Percentiles rank a stretch among this genome's conserved stretches.
Conservation (phyloP, 2,797 vertebrate species). For the Etheostoma perlongum region DNA sequence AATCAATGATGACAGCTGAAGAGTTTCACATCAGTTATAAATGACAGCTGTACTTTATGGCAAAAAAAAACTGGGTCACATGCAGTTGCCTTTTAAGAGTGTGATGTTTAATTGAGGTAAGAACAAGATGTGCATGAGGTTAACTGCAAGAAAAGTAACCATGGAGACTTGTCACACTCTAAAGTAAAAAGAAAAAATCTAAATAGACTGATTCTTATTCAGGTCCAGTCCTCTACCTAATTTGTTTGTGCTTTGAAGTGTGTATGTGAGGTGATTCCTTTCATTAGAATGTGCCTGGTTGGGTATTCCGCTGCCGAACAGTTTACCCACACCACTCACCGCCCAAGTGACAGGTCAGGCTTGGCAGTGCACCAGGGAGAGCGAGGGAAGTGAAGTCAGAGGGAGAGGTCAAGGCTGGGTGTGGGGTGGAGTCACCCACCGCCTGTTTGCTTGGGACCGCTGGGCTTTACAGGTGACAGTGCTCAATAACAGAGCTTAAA, state of each 20-base stretch:
- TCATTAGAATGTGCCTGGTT: constrained; percentile 51
- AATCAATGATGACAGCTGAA: constrained; percentile 26
- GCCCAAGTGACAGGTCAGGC: constrained; percentile 74
- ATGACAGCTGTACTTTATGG: constrained; percentile 37
- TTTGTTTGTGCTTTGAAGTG: constrained; percentile 62
- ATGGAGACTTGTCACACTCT: not conserved
- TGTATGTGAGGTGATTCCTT: constrained; percentile 44
- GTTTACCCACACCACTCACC: constrained; percentile 63
- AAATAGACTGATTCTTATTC: constrained; percentile 38
- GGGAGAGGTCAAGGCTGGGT: constrained; percentile 63
- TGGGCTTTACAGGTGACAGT: constrained; percentile 50
- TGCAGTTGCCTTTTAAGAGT: constrained; percentile 5
- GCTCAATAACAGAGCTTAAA: constrained; percentile 42
- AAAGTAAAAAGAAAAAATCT: not conserved
- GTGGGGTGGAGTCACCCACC: constrained; percentile 58
- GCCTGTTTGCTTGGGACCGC: constrained; percentile 48
- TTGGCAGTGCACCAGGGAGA: constrained; percentile 63
- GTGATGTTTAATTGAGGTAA: constrained; percentile 31
- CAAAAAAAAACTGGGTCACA: constrained; percentile 25
- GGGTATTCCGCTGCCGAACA: constrained; percentile 53
- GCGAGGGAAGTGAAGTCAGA: constrained; percentile 66
- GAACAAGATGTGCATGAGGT: not conserved
- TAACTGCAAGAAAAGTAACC: constrained; percentile 6
- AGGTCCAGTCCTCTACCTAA: constrained; percentile 17
- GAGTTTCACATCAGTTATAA: constrained; percentile 42